Conservation (phyloP, 2,888 invertebrate species). For the Meandrusa payeni region DNA sequence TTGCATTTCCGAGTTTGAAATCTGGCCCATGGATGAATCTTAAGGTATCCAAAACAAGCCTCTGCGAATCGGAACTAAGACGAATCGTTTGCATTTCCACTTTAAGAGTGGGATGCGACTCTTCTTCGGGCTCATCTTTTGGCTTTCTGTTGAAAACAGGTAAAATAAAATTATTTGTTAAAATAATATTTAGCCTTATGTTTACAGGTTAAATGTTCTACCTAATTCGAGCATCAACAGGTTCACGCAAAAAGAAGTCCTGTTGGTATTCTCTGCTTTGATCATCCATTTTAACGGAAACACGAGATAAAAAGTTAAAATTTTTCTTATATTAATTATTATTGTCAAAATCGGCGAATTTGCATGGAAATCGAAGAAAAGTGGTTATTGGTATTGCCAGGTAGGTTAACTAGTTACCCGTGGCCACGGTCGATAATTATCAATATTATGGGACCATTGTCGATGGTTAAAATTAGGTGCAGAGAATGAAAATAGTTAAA, state of each 20-base stretch:
- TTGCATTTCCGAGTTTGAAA: slow-evolving; percentile 78
- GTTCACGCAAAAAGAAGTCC: slow-evolving; percentile 83
- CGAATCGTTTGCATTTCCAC: slow-evolving; percentile 88
- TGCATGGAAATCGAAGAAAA: too few relatives aligned
- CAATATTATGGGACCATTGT: too few relatives aligned
- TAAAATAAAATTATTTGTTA: slow-evolving; percentile 18
- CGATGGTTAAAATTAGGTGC: too few relatives aligned
- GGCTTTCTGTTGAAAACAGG: slow-evolving; percentile 52
- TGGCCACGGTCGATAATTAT: too few relatives aligned
- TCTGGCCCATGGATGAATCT: slow-evolving; percentile 88
- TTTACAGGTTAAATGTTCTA: slow-evolving; percentile 35
- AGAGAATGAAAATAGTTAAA: too few relatives aligned
- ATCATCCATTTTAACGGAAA: slow-evolving; percentile 74
- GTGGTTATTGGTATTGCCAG: too few relatives aligned
- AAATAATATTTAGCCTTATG: slow-evolving; percentile 33
- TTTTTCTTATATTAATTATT: too few relatives aligned
- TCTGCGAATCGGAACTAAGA: slow-evolving; percentile 85
- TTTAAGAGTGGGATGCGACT: slow-evolving; percentile 80
- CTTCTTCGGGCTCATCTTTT: slow-evolving; percentile 67
- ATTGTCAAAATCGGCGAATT: too few relatives aligned
- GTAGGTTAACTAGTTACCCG: too few relatives aligned
- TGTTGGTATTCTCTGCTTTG: slow-evolving; percentile 79
- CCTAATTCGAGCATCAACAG: slow-evolving; percentile 83
- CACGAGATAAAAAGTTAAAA: too few relatives aligned
- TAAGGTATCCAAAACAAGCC: slow-evolving; percentile 86